These are phyloP conservation scores for Drosophila paramelanica DNA, from an alignment of 2,888 invertebrate species.

Conservation along the genomic window DNA sequence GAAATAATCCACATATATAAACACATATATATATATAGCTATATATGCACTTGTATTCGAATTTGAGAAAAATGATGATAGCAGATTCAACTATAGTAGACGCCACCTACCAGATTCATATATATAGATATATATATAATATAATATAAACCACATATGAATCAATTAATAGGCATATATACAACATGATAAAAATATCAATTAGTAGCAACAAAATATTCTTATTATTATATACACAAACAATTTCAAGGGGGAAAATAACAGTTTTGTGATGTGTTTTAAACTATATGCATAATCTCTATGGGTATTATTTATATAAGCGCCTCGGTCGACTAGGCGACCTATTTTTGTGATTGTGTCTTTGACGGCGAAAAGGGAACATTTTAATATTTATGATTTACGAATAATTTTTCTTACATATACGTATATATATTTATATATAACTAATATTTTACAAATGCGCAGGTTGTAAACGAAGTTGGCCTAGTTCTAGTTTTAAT, in stretches of 20 bases:
- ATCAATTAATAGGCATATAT: constrained; percentile 38
- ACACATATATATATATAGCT: constrained; percentile 3
- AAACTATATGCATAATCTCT: constrained; percentile 63
- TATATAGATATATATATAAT: constrained; percentile 11
- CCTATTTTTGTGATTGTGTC: constrained; percentile 66
- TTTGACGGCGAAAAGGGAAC: constrained; percentile 33
- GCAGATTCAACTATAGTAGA: constrained; percentile 7
- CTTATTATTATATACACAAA: constrained; percentile 26
- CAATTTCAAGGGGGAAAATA: constrained; percentile 6
- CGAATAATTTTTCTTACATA: constrained; percentile 8
- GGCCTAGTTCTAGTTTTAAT: constrained; percentile 49
- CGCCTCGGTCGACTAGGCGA: constrained; percentile 51
- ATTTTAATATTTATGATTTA: constrained; percentile 24
- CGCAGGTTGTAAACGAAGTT: constrained; percentile 61
- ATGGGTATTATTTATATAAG: constrained; percentile 74
- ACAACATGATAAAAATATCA: constrained; percentile 11
- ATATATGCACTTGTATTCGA: background rate
- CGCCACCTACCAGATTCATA: constrained; percentile 20
- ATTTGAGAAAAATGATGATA: constrained; percentile 19
- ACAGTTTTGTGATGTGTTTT: constrained; percentile 67
- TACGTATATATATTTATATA: constrained; percentile 16
- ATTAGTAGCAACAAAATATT: constrained; percentile 41
- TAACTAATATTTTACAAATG: constrained; percentile 26
- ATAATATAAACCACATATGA: constrained; percentile 10
- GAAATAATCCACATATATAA: constrained; percentile 7